Base-by-base conservation (phyloP, 2,797 vertebrate genomes). In the Loris lydekkerianus region DNA sequence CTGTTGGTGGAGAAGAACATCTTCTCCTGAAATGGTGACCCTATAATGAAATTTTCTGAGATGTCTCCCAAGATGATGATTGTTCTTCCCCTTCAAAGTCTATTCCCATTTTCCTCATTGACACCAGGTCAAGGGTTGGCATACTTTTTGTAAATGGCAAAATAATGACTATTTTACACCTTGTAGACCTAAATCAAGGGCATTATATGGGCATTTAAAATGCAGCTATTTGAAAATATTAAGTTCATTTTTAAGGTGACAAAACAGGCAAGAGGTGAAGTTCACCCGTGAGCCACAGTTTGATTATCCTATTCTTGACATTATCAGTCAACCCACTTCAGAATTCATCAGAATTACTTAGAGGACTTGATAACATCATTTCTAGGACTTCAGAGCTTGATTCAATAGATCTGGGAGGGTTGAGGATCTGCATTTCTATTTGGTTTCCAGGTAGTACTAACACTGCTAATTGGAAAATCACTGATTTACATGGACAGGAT, bases 71-170 rank as follows among this genome's bases (percentile, higher is more conserved):
- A 63, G 49, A 69, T 63, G 13, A 60, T 87, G 43, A 65, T 85
- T 25, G 2, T 93, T 91, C 65, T 84, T 37, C 3, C 20, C 21
- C 10, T 43, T 53, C 17, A 21, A 91, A 73, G 15, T 75, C 49
- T 69, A 5, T 40, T 10, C 21, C 5, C 43, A 25, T 7, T n/a
- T n/a, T 13, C 27, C 18, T 53, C 11, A 2, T 25, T 69, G 43
- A 3, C 40, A 13, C 18, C 75, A 46, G 23, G 40, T 58, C 18
- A 75, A n/a, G 0, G 0, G 0, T 69, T 60, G 46, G n/a, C 17
- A 65, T 25, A 60, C 2, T 56, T 78, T 78, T 78, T 88, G 43
- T 43, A 56, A 91, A 37, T 11, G 84, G n/a, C 4, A 73, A 78
- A 91, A 93, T 20, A 29, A 4, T 65, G 65, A 65, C 7, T 11